Base-by-base conservation (phyloP, 2,113 vertebrate genomes). In the Cyprinodon tularosa region DNA sequence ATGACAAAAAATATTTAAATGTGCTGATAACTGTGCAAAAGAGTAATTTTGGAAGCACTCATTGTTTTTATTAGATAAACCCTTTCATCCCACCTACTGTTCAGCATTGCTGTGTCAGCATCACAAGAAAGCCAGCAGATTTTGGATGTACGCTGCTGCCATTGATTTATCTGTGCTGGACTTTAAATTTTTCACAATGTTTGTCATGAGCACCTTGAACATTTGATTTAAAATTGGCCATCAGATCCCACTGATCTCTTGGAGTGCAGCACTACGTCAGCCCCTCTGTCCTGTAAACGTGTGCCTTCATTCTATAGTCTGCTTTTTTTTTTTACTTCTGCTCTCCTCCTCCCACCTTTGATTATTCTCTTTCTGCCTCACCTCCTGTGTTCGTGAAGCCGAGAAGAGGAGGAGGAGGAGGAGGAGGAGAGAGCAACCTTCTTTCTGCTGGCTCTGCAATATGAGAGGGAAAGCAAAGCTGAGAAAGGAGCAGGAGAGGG, bases 371-470 rank as follows among this genome's bases (percentile, higher is more conserved):
- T 79, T 81, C 73, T 82, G 76, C 80, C 67, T 85, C 85, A 78
- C 79, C 83, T 88, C 78, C 71, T 90, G 85, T 90, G 89, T 90
- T 86, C 91, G 89, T 84, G 83, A 90, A 90, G 91, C 88, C 89
- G 70, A 84, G 77, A 77, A 83, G 86, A 68, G 62, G 62, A 73
- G 62, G 67, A 85, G 71, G 76, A 62, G 53, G 50, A 4, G 48
- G 5, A 20, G 45, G n/a, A 79, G 74, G 83, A 83, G 83, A 82
- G 83, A 86, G 85, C 84, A 77, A 80, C 85, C 84, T 76, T 82
- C 81, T 92, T 93, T 92, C 88, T 93, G 92, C 92, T 92, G 86
- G 92, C 91, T 93, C 93, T 93, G 94, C 94, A 93, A 92, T 94
- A 93, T 88, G 91, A 77, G 92, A 91, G 83, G 84, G 76, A 88